A percentile compares a stretch with the other conserved stretches of the same genome.
Conservation (phyloP, 2,113 vertebrate genomes). For the Plectropomus leopardus region DNA sequence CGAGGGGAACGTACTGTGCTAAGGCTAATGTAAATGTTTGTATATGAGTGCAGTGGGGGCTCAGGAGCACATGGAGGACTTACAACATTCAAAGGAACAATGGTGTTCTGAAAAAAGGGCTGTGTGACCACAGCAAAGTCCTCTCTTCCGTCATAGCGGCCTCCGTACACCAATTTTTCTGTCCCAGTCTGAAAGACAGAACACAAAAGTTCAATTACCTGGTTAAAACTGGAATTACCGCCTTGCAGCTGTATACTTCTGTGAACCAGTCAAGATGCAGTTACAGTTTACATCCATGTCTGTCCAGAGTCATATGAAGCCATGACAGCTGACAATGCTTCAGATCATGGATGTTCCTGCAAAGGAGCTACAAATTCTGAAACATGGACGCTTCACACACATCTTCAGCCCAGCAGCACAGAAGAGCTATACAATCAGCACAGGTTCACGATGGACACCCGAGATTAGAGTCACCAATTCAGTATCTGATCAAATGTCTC, state of each 20-base stretch:
- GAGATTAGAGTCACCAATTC: no score
- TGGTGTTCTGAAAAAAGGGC: constrained; percentile 89
- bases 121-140: constrained; percentile 91
- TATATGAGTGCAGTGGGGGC: not conserved
- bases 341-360: no score
- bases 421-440: no score
- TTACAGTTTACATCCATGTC: no score
- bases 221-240: not conserved
- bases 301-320: no score
- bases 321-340: no score
- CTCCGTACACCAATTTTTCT: constrained; percentile 74
- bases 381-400: no score
- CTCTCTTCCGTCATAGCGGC: constrained; percentile 82
- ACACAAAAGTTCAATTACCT: not conserved
- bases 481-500: not conserved
- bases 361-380: no score
- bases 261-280: no score
- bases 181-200: constrained; percentile 72
- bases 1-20: not conserved
- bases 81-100: constrained; percentile 86
- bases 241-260: no score
- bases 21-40: not conserved
- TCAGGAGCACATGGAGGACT: constrained; percentile 51
- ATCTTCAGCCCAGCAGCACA: no score
- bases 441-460: no score